These are phyloP conservation scores for Catocala fraxini DNA, from an alignment of 2,888 invertebrate species.

Conservation along the genomic window DNA sequence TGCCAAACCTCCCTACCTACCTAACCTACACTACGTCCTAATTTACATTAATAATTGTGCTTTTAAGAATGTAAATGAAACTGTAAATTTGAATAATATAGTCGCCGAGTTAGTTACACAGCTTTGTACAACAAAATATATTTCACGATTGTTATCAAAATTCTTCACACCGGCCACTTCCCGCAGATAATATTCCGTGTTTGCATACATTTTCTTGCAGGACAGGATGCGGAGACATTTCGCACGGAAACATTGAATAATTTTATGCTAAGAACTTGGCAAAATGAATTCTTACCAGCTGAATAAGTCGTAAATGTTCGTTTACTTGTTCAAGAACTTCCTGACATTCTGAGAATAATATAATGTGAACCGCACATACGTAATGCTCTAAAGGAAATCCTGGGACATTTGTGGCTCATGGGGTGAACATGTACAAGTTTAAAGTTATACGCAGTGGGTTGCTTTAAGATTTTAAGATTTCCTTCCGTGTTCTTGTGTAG, in stretches of 20 bases:
- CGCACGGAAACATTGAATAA: constrained; percentile 68
- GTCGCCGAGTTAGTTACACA: too few relatives aligned
- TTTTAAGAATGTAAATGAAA: too few relatives aligned
- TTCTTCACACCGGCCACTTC: constrained; percentile 28
- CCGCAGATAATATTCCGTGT: constrained; percentile 27
- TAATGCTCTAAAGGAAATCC: neutral
- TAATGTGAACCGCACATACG: neutral
- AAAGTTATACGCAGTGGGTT: neutral
- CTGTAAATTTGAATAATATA: too few relatives aligned
- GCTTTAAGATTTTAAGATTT: neutral
- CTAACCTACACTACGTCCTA: too few relatives aligned
- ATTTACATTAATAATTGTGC: too few relatives aligned
- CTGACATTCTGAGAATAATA: constrained; percentile 10
- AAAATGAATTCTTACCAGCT: constrained; percentile 58
- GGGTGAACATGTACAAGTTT: neutral
- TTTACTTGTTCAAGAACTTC: constrained; percentile 14
- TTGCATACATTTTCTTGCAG: constrained; percentile 54
- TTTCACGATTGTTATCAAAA: constrained; percentile 2
- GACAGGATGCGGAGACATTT: constrained; percentile 61
- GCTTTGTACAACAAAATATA: neutral
- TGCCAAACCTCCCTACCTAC: too few relatives aligned
- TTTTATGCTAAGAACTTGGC: constrained; percentile 61
- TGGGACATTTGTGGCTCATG: neutral
- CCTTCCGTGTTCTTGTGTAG: too few relatives aligned
- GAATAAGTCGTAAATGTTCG: constrained; percentile 32